Base-by-base conservation (phyloP, 2,797 vertebrate species). In the Poeciliopsis turneri region DNA sequence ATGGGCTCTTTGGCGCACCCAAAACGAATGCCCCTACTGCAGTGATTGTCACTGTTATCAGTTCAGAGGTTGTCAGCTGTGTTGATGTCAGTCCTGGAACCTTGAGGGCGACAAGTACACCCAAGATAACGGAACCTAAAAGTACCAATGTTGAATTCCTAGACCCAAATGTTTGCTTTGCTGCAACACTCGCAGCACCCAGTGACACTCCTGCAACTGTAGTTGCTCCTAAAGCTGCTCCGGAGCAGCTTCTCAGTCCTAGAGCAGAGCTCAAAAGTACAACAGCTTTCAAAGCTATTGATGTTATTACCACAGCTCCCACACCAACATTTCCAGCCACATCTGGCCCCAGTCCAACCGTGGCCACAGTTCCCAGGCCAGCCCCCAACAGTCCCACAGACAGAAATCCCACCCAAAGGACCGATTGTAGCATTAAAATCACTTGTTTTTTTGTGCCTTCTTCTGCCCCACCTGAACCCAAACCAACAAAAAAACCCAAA, bases 1-100 rank as follows among this genome's bases (percentile, higher is more conserved):
- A 93, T 0, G 90, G 92, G 71, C 92, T 94, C 75, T 80, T 88
- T n/a, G 92, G 92, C 75, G 87, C 89, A 30, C 92, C 92, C 75
- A 93, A 83, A 55, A 89, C 59, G 84, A 93, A 93, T 7, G 89
- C 88, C 75, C 78, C 83, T 0, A 80, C 72, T 13, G 90, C 91
- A 78, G 90, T 82, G 4, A 90, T 49, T 41, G 68, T 13, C 45
- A 93, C 74, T 11, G 83, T 86, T 4, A 83, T 0, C 1, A 92
- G 66, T 79, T 92, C 91, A 18, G 84, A 82, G 57, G 77, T n/a
- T 13, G 82, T 80, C 7, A 59, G 47, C 5, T 23, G 12, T 15
- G 75, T 74, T 45, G 41, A n/a, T 53, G 46, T 87, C 45, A 86
- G 57, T 4, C 82, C 39, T 0, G 75, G 36, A 5, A 55, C 78